Evolutionary conservation across 2,797 vertebrate species (phyloP), one percentile per base, ranked within the genome.

Genomic region (Phrynocephalus guinanensis): DNA sequence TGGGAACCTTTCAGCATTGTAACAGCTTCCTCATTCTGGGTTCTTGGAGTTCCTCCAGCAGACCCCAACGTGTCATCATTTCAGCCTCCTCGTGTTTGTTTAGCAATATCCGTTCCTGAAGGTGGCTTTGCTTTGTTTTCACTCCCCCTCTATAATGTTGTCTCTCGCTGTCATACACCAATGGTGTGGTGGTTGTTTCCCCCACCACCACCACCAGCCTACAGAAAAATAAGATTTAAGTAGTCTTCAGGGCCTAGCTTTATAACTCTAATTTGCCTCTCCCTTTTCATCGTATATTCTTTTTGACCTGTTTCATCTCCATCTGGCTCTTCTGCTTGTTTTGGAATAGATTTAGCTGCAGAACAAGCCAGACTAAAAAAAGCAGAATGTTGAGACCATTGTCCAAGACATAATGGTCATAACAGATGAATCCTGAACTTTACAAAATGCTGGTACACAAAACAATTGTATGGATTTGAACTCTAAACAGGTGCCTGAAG

Each of bases 61-160:
- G 66, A 78, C 79, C 86, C 82, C 56, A 73, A 86, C 88, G 71
- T 88, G 84, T 86, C 86, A 80, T 86, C n/a, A 86, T 93, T 91
- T 93, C 86, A 93, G 56, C 84, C 87, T 84, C 86, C 72, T 95
- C 79, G 90, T 82, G 75, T 80, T 90, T 92, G 90, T 82, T 84
- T 88, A 86, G 79, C 50, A 79, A 44, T 22, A 91, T 93, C 90
- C 70, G 82, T 91, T 80, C 82, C 33, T 88, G 71, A 89, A 93
- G 90, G 33, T 81, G 70, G 8, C 76, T 92, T 82, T 75, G 28
- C 72, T 80, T 92, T 82, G 71, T 22, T 84, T 82, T 78, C 87
- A 75, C 72, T 82, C 63, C 75, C 24, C 85, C 89, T 83, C 52
- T 10, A 28, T 67, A 83, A 30, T 1, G 6, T 8, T 0, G 0